Conservation (phyloP, 2,888 invertebrate species). For the Desoria tigrina region DNA sequence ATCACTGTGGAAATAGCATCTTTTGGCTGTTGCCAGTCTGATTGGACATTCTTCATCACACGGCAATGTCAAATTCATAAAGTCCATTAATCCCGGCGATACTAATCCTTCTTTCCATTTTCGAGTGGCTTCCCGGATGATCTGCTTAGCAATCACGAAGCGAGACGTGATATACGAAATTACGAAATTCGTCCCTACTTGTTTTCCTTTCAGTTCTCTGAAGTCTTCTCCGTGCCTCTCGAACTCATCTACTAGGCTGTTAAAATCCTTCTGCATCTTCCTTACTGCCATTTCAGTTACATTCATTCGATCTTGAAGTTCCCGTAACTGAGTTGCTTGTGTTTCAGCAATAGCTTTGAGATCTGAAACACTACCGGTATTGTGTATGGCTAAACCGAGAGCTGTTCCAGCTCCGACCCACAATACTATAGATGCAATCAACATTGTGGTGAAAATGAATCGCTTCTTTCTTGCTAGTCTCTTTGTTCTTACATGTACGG, state of each 20-base stretch:
- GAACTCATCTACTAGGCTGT: background rate
- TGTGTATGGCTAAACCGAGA: background rate
- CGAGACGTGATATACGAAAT: conserved; percentile 12
- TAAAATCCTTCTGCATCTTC: conserved; percentile 3
- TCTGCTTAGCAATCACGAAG: conserved; percentile 2
- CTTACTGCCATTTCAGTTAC: conserved; percentile 6
- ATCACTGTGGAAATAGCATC: conserved; percentile 10
- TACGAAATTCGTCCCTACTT: background rate
- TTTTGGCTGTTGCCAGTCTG: background rate
- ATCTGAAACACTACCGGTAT: background rate
- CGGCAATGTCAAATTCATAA: conserved; percentile 18
- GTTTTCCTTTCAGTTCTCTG: background rate
- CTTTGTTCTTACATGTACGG: too few relatives aligned
- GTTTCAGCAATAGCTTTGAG: background rate
- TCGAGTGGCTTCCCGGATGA: conserved; percentile 16
- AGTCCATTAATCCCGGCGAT: conserved; percentile 16
- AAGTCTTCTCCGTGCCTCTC: conserved; percentile 1
- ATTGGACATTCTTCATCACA: conserved; percentile 21
- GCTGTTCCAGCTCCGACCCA: conserved; percentile 9
- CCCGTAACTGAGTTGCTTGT: background rate
- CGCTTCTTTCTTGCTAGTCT: too few relatives aligned
- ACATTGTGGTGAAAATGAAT: background rate
- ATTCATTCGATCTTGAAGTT: background rate
- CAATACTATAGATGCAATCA: background rate
- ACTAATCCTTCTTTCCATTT: conserved; percentile 20